A percentile compares a stretch with the other conserved stretches of the same genome.
phyloP scores from a whole-genome alignment of 1,140 invertebrate species.

The Agrilus planipennis region DNA sequence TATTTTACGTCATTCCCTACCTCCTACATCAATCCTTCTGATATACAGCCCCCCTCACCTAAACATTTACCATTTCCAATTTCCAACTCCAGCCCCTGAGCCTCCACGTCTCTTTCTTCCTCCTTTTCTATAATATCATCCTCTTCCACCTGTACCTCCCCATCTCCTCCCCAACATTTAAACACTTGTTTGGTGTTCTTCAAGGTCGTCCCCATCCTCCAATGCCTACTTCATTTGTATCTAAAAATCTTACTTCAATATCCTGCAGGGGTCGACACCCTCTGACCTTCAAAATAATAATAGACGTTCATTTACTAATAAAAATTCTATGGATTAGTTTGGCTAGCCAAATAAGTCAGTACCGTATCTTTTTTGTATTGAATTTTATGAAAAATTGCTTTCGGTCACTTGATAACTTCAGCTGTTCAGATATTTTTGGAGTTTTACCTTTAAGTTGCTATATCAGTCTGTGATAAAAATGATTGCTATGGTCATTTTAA shows the following conservation, averaged over 20 bases:
- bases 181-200: no score
- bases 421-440: constrained; percentile 7
- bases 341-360: no score
- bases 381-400: constrained; percentile 1
- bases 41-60: no score
- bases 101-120: no score
- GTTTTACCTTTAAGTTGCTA: constrained; percentile 27
- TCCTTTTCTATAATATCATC: no score
- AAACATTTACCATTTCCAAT: no score
- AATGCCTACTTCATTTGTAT: background rate
- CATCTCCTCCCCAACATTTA: no score
- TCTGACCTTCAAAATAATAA: background rate
- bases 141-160: no score
- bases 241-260: background rate
- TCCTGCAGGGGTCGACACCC: constrained; percentile 1
- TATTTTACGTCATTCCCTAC: constrained; percentile 8
- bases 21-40: constrained; percentile 1
- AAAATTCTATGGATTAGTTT: no score
- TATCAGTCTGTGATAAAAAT: constrained; percentile 31
- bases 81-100: no score
- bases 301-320: background rate
- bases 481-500: constrained; percentile 16
- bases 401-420: background rate
- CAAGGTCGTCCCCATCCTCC: background rate
- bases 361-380: constrained; percentile 5